These are phyloP conservation scores for Montipora sp. DNA, from an alignment of 64 coral and sea anemone genomes.

Conservation along the genomic window DNA sequence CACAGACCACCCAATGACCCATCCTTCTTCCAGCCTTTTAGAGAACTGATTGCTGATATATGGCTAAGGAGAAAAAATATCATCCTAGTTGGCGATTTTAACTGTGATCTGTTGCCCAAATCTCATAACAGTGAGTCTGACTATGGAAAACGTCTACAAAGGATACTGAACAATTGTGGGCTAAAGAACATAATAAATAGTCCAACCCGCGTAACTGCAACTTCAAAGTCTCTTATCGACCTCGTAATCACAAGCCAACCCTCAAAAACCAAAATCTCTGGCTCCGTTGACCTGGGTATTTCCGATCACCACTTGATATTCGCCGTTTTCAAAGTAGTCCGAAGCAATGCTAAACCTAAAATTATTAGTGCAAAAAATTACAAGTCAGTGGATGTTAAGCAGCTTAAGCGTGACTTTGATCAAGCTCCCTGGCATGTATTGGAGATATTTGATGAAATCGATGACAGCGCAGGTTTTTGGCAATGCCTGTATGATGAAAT, in stretches of 20 bases:
- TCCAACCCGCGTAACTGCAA: not conserved
- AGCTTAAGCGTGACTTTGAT: constrained; percentile 6
- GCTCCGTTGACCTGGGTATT: constrained; percentile 7
- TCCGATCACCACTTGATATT: constrained; percentile 38
- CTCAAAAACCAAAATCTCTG: constrained; percentile 4
- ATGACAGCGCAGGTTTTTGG: constrained; percentile 12
- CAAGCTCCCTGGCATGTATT: constrained; percentile 16
- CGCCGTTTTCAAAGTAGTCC: constrained; percentile 7
- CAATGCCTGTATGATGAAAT: constrained; percentile 23
- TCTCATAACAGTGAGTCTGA: constrained; percentile 34
- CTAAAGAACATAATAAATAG: constrained; percentile 9
- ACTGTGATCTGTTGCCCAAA: not conserved
- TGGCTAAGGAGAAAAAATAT: not conserved
- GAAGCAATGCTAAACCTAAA: constrained; percentile 3
- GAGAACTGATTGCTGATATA: not conserved
- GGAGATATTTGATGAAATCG: constrained; percentile 36
- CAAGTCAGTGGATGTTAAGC: constrained; percentile 2
- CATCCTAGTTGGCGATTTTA: not conserved
- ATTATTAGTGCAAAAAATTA: constrained; percentile 8
- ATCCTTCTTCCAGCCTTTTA: not conserved
- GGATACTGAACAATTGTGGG: not conserved
- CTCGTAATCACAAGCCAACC: constrained; percentile 28
- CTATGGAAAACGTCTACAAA: constrained; percentile 20
- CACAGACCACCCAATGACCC: not conserved
- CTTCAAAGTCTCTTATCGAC: constrained; percentile 25